These are phyloP conservation scores for Cercopithecus mona DNA, from an alignment of 2,113 vertebrate genomes.

Conservation along the genomic window DNA sequence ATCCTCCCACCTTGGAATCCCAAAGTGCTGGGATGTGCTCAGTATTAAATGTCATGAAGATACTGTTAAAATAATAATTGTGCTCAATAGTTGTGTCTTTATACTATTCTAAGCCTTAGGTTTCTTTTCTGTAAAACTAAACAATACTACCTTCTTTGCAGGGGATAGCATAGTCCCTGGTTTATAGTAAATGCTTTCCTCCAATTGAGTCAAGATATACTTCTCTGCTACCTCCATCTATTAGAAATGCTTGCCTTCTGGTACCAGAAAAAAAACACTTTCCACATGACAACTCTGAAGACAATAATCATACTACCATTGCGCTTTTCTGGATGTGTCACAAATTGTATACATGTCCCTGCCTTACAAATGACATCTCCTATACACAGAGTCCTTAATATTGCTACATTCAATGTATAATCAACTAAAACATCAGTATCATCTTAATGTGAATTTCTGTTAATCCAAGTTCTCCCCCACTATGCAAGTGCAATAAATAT, in stretches of 20 bases:
- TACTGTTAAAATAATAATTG: neutral
- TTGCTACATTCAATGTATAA: neutral
- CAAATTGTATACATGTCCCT: neutral
- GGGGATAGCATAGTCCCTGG: neutral
- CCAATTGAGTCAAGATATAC: neutral
- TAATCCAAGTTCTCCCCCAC: neutral
- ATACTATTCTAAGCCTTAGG: neutral
- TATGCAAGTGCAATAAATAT: neutral
- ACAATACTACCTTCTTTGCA: neutral
- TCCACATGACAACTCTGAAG: neutral
- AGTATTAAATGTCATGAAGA: too few relatives aligned
- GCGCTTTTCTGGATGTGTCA: neutral
- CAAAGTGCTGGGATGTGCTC: neutral
- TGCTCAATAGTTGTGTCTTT: neutral
- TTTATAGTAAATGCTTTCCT: neutral
- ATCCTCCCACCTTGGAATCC: neutral
- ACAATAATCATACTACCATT: neutral
- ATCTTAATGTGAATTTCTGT: neutral
- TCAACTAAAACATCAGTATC: neutral
- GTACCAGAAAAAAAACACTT: neutral
- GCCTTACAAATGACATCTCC: neutral
- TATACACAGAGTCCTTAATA: neutral
- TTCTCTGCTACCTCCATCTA: neutral
- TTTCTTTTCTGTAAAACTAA: constrained; percentile 10
- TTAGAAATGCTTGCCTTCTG: neutral